Evolutionary conservation across 2,888 invertebrate genomes (phyloP), one percentile per base, ranked within the genome.

Genomic region (Eilema caniola): DNA sequence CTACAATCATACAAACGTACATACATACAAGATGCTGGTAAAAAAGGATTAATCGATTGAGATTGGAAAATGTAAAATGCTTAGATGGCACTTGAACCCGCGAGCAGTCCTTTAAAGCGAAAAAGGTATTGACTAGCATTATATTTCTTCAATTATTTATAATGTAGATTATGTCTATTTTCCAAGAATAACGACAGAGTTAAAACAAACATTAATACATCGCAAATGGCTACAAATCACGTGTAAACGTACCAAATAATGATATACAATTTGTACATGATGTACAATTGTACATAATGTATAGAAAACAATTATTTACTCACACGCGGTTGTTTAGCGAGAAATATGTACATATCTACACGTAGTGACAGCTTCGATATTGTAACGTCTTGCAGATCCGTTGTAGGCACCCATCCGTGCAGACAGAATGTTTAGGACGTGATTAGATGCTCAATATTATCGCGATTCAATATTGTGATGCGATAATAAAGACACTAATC

Each of bases 301-400:
- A 67, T 66, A 62, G 69, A 72, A 74, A 78, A 80, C 81, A 80
- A 81, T 76, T 72, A 78, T 80, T 78, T 78, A 67, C 64, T 59
- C 62, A 70, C 74, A 72, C 56, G 62, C 25, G n/a, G 25, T 63
- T 80, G 69, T 25, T 67, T 62, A 47, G 28, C 31, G 31, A 70
- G 84, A 85, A 82, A 81, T 81, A 83, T 82, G 84, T 85, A 85
- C 88, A 88, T 84, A 83, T 57, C 83, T 80, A 85, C 88, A 88
- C 89, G 88, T 87, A 85, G 72, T 72, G 71, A 72, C 70, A 65
- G 56, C 71, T 67, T 71, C 71, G 66, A 71, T 76, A 70, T 71
- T 72, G 66, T 65, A 73, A 62, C 62, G 64, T 66, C 71, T 73
- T 64, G 70, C 47, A 63, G 66, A 79, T 62, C 60, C 62, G 75